Evolutionary conservation across 1,140 invertebrate genomes (phyloP).

Genomic region (Oncopodura yosiiana): DNA sequence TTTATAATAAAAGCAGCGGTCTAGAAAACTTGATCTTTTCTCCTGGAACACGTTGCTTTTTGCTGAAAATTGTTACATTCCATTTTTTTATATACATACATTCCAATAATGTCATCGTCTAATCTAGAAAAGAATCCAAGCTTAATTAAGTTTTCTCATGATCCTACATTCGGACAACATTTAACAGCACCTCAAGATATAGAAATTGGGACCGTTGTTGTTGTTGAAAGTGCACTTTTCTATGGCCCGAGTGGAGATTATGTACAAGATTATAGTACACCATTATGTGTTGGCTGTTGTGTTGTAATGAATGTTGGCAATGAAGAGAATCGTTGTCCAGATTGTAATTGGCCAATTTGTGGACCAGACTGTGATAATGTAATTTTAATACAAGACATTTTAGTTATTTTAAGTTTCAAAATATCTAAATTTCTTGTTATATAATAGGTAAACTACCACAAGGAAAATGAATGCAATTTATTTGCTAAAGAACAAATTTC

Average conservation of each 20-base stretch:
- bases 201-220: conserved; percentile 4
- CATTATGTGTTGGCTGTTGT: conserved; percentile 21
- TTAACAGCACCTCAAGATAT: conserved; percentile 16
- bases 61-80: no score
- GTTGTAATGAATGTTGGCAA: conserved; percentile 24
- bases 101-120: no score
- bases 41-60: no score
- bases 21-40: no score
- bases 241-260: conserved; percentile 26
- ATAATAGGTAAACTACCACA: conserved; percentile 7
- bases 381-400: neutral
- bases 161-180: conserved; percentile 13
- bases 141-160: neutral
- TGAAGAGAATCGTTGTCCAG: conserved; percentile 16
- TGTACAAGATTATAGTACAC: conserved; percentile 15
- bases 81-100: no score
- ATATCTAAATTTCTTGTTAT: neutral
- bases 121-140: no score
- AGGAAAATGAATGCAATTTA: conserved; percentile 15
- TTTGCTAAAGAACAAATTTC: conserved; percentile 13
- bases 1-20: no score
- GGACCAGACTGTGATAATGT: conserved; percentile 24
- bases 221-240: conserved; percentile 15
- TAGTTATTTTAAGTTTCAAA: neutral
- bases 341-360: conserved; percentile 28